Base-by-base conservation (phyloP, 2,888 invertebrate species). In the Zygothrica quintamaculata region DNA sequence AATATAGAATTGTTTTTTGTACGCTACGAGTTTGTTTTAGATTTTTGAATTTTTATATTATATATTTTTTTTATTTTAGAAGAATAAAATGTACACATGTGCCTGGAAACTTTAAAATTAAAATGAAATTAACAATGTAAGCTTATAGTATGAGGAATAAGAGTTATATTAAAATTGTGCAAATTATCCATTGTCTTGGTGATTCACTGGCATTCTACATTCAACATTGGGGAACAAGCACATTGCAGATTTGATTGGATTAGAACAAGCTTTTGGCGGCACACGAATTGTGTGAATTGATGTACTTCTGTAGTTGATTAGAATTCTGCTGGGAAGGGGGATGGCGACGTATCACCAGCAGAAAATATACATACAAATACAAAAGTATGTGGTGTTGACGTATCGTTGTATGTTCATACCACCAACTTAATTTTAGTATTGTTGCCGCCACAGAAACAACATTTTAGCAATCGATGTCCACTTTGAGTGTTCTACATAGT, bases 171-270 rank as follows among this genome's bases (percentile, higher is more conserved):
- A n/a, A n/a, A n/a, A n/a, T n/a, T n/a, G n/a, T n/a, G n/a, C n/a
- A 22, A 22, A 2, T 22, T 2, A 22, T 22, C 18, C 18, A 22
- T 22, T 22, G 18, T 22, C 18, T 5, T 22, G 18, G 18, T 22
- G 18, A 2, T 2, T 22, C 18, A 3, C 3, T 22, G 18, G 2
- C 18, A 5, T 29, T 50, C 18, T 47, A 36, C 29, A 46, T 29
- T 29, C 3, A 55, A 18, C 52, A 40, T 65, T 80, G 64, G 71
- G 65, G 40, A 74, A 74, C 84, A 84, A 80, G 82, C 87, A 57
- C 84, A 84, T 82, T 82, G 68, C 80, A 77, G 81, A 77, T 87
- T 87, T 87, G 87, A 88, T 88, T 88, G 88, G 88, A 88, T 87
- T 88, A 81, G 79, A 78, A 88, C 88, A 88, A 82, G 88, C 77